Percentiles rank a stretch among this genome's conserved stretches.
Evolutionary conservation across 2,888 invertebrate genomes (phyloP).

Genomic region (Zele albiditarsus): DNA sequence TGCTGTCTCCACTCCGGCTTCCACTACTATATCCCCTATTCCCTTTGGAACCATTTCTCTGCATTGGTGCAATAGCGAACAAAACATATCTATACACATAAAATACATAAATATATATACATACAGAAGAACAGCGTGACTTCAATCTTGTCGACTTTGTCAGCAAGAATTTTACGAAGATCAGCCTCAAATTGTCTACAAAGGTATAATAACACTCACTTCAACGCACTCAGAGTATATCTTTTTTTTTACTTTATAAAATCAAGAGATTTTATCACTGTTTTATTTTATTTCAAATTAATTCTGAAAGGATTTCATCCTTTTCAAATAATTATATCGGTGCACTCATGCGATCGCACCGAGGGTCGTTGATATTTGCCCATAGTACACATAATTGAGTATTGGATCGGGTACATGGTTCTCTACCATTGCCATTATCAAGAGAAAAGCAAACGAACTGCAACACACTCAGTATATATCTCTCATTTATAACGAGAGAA

Average conservation of each 20-base stretch:
- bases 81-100: background rate
- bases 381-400: background rate
- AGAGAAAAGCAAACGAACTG: background rate
- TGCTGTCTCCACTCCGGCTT: background rate
- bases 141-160: background rate
- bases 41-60: background rate
- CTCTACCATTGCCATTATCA: background rate
- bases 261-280: background rate
- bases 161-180: background rate
- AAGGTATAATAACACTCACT: background rate
- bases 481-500: background rate
- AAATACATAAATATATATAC: background rate
- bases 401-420: background rate
- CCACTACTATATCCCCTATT: background rate
- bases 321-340: background rate
- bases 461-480: background rate
- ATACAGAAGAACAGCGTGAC: background rate
- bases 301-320: background rate
- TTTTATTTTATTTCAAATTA: background rate
- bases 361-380: background rate
- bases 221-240: too few species aligned
- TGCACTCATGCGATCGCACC: background rate
- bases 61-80: slow-evolving; percentile 14
- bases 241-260: too few species aligned
- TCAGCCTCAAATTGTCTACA: background rate